Base-by-base conservation (phyloP, 2,888 invertebrate genomes). In the Pterostichus niger region DNA sequence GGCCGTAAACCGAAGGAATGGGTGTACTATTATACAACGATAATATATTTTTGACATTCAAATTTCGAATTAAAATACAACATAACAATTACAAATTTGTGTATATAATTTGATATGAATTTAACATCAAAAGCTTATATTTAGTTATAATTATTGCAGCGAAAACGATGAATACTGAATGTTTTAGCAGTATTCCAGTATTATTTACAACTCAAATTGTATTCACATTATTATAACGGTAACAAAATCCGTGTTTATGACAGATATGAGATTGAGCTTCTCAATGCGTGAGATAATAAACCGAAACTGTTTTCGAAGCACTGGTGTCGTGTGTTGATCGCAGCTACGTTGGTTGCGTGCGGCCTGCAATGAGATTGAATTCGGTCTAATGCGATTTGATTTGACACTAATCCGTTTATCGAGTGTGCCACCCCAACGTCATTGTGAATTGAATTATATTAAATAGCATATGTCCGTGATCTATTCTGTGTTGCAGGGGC, bases 371-470 rank as follows among this genome's bases (percentile, higher is more conserved):
- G 88, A 87, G 89, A 90, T 89, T 89, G 89, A 88, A 89, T 86
- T 87, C 86, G 87, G 86, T 88, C 88, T 90, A 90, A 90, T 90
- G 87, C 90, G 90, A 90, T 90, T 90, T 90, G 90, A 90, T 90
- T 90, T 90, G 90, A 90, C 90, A 90, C 89, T 90, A 90, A 90
- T 90, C 90, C 90, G 88, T 89, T 90, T 90, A 90, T 90, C 90
- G 90, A 89, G 61, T 82, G 87, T 88, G 89, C 89, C 90, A 90
- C 90, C 90, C 90, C 87, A 83, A 89, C 90, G 88, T 89, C 88
- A 88, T 88, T 87, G 87, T 86, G 88, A 88, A 89, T 89, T 90
- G 89, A 90, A 90, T 90, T 90, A 89, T 89, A 90, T 90, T 90
- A 90, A 90, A 90, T 90, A 90, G 89, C 90, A 90, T 90, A 90